These are phyloP conservation scores for Ctenopoma multispine DNA, from an alignment of 2,797 vertebrate genomes.

Conservation along the genomic window DNA sequence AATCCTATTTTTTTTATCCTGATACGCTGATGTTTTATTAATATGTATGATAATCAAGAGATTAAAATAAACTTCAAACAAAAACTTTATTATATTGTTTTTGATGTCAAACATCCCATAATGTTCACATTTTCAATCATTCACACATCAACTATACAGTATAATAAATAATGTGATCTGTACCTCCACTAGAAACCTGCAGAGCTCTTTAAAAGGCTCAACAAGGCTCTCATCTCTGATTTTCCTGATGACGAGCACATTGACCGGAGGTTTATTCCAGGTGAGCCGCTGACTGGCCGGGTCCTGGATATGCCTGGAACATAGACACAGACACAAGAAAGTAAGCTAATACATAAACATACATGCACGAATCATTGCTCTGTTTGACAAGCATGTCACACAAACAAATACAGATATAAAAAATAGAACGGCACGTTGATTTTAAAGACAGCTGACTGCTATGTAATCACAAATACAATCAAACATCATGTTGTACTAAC, in stretches of 20 bases:
- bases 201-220: constrained; percentile 88
- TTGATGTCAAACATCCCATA: not conserved
- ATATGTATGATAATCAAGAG: not conserved
- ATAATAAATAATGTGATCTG: not conserved
- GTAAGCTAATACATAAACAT: constrained; percentile 9
- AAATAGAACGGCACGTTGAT: not conserved
- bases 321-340: constrained; percentile 3
- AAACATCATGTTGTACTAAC: not conserved
- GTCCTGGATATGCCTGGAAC: constrained; percentile 87
- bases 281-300: constrained; percentile 87
- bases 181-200: constrained; percentile 87
- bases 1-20: not conserved
- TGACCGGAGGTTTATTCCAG: constrained; percentile 87
- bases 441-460: too few relatives aligned
- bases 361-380: not conserved
- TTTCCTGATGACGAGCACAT: constrained; percentile 87
- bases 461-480: not conserved
- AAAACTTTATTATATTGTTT: not conserved
- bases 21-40: not conserved
- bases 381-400: not conserved
- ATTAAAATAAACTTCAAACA: not conserved
- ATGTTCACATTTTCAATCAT: not conserved
- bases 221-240: constrained; percentile 85
- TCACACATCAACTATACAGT: not conserved
- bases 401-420: not conserved